phyloP scores from a whole-genome alignment of 1,140 invertebrate genomes.

The Macrotrachela quadricornifera region DNA sequence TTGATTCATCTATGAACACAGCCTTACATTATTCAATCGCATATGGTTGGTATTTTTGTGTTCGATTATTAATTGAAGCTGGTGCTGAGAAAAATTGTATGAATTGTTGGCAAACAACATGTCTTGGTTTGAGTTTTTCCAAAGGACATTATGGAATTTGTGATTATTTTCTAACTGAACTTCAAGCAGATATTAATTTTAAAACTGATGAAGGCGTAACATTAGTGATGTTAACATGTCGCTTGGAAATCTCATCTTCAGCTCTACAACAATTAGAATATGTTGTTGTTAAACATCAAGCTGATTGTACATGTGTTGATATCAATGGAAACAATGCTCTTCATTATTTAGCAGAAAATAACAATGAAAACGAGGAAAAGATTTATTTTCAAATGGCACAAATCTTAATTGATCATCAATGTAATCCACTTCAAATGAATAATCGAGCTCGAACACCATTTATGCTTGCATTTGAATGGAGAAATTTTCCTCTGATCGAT shows the following conservation, averaged over 20 bases:
- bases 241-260: too few species aligned
- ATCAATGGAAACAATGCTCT: slow-evolving; percentile 28
- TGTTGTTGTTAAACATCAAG: slow-evolving; percentile 26
- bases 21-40: slow-evolving; percentile 56
- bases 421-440: slow-evolving; percentile 20
- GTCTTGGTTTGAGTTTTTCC: slow-evolving; percentile 32
- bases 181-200: slow-evolving; percentile 33
- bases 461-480: too few species aligned
- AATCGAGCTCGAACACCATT: slow-evolving; percentile 23
- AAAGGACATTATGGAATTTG: slow-evolving; percentile 36
- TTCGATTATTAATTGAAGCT: slow-evolving; percentile 33
- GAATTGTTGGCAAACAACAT: slow-evolving; percentile 35
- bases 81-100: slow-evolving; percentile 25
- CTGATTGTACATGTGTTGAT: slow-evolving; percentile 27
- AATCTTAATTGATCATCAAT: slow-evolving; percentile 22
- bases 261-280: slow-evolving; percentile 25
- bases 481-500: too few species aligned
- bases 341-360: slow-evolving; percentile 16
- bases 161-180: slow-evolving; percentile 28
- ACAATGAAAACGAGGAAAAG: too few species aligned
- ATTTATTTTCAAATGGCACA: too few species aligned
- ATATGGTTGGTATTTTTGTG: slow-evolving; percentile 36
- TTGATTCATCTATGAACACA: slow-evolving; percentile 48
- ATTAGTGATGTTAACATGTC: too few species aligned
- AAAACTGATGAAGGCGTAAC: slow-evolving; percentile 19